Conservation (phyloP, 2,888 invertebrate species). For the Agrochola litura region DNA sequence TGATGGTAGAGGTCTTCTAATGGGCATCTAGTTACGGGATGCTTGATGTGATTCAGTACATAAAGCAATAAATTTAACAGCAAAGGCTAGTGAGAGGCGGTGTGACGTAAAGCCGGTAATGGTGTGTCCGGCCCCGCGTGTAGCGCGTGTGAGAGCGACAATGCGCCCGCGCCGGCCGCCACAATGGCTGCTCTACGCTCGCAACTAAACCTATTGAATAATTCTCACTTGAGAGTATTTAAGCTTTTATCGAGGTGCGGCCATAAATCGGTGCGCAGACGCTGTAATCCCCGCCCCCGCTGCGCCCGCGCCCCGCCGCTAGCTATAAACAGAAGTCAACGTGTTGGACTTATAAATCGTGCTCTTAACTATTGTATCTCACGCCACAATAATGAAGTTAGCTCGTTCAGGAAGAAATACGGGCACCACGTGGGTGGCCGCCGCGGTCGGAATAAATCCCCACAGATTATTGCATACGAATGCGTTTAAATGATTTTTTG, state of each 20-base stretch:
- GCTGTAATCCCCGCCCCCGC: conserved; percentile 88
- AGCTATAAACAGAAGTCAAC: conserved; percentile 91
- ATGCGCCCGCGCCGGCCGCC: conserved; percentile 50
- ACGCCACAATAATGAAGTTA: conserved; percentile 91
- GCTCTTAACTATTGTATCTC: conserved; percentile 91
- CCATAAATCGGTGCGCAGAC: conserved; percentile 89
- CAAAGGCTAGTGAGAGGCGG: conserved; percentile 53
- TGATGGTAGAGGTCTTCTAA: conserved; percentile 34
- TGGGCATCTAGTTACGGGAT: conserved; percentile 53
- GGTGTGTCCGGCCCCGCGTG: conserved; percentile 37
- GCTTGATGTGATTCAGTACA: conserved; percentile 38
- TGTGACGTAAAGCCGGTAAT: conserved; percentile 66
- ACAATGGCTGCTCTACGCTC: conserved; percentile 66
- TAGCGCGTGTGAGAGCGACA: conserved; percentile 55
- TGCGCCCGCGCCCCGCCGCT: conserved; percentile 83
- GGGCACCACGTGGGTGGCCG: conserved; percentile 89
- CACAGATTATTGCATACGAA: conserved; percentile 87
- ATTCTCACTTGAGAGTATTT: conserved; percentile 88
- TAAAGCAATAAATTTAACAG: conserved; percentile 58
- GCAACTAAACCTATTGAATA: conserved; percentile 82
- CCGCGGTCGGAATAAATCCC: conserved; percentile 84
- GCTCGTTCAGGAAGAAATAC: conserved; percentile 90
- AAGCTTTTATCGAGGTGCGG: conserved; percentile 89
- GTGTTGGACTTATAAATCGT: conserved; percentile 90
- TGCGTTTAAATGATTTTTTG: conserved; percentile 85